A percentile compares a stretch with the other conserved stretches of the same genome.
Conservation (phyloP, 1,140 invertebrate genomes). For the Cyphomyrmex costatus region DNA sequence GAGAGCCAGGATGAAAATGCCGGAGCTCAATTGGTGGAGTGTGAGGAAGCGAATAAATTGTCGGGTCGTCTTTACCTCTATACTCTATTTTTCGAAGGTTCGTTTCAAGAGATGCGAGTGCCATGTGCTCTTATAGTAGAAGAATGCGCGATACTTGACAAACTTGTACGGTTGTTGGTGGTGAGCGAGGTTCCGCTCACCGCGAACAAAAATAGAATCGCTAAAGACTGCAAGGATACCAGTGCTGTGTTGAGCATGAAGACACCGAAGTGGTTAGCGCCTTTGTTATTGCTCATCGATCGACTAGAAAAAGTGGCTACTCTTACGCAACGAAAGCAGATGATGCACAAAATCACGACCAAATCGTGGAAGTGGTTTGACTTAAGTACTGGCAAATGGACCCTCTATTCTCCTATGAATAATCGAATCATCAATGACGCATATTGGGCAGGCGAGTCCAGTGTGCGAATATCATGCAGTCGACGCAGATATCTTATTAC, state of each 20-base stretch:
- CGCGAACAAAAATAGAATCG: conserved; percentile 76
- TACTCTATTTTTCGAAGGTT: conserved; percentile 91
- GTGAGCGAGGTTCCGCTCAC: conserved; percentile 85
- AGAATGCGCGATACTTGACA: conserved; percentile 87
- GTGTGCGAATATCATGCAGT: conserved; percentile 91
- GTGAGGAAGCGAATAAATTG: conserved; percentile 88
- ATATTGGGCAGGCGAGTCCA: conserved; percentile 92
- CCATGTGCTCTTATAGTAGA: conserved; percentile 89
- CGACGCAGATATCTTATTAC: conserved; percentile 93
- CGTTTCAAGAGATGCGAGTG: conserved; percentile 90
- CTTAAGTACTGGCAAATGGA: conserved; percentile 93
- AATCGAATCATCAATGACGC: conserved; percentile 95
- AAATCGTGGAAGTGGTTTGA: conserved; percentile 96
- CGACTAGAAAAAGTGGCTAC: conserved; percentile 93
- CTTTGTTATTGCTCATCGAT: conserved; percentile 92
- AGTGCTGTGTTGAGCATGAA: conserved; percentile 71
- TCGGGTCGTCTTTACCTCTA: conserved; percentile 92
- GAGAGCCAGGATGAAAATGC: conserved; percentile 83
- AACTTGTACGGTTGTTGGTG: conserved; percentile 88
- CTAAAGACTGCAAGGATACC: conserved; percentile 80
- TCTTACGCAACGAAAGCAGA: conserved; percentile 90
- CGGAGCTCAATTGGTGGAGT: conserved; percentile 84
- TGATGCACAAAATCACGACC: conserved; percentile 89
- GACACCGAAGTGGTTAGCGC: conserved; percentile 94
- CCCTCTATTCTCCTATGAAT: conserved; percentile 91